Conservation (phyloP, 2,888 invertebrate genomes). For the Notodonta ziczac region DNA sequence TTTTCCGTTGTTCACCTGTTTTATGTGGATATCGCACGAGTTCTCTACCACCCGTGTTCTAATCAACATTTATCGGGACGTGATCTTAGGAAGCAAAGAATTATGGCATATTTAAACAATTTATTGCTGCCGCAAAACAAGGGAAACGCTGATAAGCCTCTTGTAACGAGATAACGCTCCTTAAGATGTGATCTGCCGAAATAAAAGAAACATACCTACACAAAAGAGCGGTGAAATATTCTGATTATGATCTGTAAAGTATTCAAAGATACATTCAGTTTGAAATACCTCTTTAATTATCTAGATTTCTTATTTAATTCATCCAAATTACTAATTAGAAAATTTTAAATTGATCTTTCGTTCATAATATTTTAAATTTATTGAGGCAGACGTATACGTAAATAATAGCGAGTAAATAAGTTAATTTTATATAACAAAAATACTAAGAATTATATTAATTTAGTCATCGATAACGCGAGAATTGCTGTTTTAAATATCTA, state of each 20-base stretch:
- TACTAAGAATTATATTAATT: conserved; percentile 40
- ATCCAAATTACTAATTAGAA: background rate
- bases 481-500: conserved; percentile 77
- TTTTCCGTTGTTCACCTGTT: conserved; percentile 65
- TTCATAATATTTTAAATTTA: background rate
- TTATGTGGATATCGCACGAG: conserved; percentile 65
- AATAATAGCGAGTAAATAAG: conserved; percentile 1
- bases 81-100: conserved; percentile 78
- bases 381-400: background rate
- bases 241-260: background rate
- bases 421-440: conserved; percentile 1
- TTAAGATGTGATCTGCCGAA: conserved; percentile 62
- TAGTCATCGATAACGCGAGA: conserved; percentile 56
- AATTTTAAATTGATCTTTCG: background rate
- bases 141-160: conserved; percentile 71
- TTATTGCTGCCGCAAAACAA: conserved; percentile 77
- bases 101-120: conserved; percentile 81
- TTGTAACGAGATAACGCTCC: conserved; percentile 68
- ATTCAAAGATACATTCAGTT: background rate
- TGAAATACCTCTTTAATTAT: background rate
- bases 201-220: background rate
- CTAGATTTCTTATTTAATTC: background rate
- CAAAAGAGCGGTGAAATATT: background rate
- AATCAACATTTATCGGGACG: conserved; percentile 74
- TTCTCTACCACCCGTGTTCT: conserved; percentile 76